Evolutionary conservation across 2,113 vertebrate genomes (phyloP).

Genomic region (Sarotherodon lohbergeri): DNA sequence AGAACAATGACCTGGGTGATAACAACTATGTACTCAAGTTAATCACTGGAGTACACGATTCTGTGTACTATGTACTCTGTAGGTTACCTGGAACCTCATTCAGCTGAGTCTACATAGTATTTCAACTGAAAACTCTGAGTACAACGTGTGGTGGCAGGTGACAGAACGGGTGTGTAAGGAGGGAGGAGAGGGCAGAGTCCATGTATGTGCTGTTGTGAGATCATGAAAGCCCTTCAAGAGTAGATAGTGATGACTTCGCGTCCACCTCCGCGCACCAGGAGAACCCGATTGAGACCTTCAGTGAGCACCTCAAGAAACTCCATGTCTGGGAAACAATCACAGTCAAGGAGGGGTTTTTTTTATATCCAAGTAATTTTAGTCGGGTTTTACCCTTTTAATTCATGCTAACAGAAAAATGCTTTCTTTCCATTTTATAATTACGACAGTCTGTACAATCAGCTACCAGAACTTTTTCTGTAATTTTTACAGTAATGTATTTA

Average conservation of each 20-base stretch:
- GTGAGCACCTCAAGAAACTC: slow-evolving; percentile 97
- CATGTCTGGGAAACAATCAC: slow-evolving; percentile 80
- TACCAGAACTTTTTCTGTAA: background rate
- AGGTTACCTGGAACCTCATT: background rate
- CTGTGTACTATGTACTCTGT: background rate
- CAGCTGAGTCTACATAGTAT: background rate
- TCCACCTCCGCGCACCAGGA: slow-evolving; percentile 94
- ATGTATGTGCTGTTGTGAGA: background rate
- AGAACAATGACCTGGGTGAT: background rate
- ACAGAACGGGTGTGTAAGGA: background rate
- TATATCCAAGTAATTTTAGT: too few relatives aligned
- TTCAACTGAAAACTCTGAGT: background rate
- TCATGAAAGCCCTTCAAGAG: slow-evolving; percentile 81
- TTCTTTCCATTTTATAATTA: background rate
- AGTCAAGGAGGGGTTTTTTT: slow-evolving; percentile 63
- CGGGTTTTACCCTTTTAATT: background rate
- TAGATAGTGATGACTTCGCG: slow-evolving; percentile 99
- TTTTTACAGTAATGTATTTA: background rate
- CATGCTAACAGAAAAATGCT: background rate
- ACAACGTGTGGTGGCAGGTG: background rate
- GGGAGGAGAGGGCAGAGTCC: slow-evolving; percentile 7
- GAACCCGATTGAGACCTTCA: slow-evolving; percentile 92
- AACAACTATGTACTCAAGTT: background rate
- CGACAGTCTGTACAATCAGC: background rate
- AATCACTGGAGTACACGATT: background rate